Base-by-base conservation (phyloP, 2,797 vertebrate genomes). In the Babyrousa celebensis region DNA sequence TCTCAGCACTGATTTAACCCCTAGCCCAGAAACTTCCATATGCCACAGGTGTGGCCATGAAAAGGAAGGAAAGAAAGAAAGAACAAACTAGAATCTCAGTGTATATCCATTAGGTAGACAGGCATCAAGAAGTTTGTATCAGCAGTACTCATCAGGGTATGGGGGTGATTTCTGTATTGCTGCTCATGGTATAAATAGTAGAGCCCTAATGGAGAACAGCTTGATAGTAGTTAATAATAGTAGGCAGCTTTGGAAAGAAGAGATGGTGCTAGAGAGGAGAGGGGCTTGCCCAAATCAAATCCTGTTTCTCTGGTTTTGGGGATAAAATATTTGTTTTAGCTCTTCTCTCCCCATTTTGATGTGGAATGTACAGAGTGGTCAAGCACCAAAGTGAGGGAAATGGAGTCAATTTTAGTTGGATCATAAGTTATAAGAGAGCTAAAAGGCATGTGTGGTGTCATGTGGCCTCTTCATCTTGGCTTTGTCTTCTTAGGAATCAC, bases 401-500 rank as follows among this genome's bases (percentile, higher is more conserved):
- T 9, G 43, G 60, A 89, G 9, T 54, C 43, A n/a, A 12, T 85
- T 91, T 85, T 75, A 67, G n/a, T 18, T 54, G 68, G 87, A 5
- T 65, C 16, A 0, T 80, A 72, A 87, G 78, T 68, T 14, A 21
- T n/a, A 62, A 85, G 58, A 85, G 68, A 92, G 16, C 60, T 75
- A 0, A 75, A 74, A 92, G 40, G 65, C 15, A 2, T 60, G 9
- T 80, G n/a, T 58, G 17, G 72, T 87, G 67, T 86, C 77, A 89
- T 9, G 32, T 87, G 60, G 12, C 54, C 74, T 94, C n/a, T 65
- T 95, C 63, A 20, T 90, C 60, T 94, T 78, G 58, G 70, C 60
- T 96, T 91, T 97, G 27, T 82, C 84, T 74, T 97, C 43, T 72
- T 95, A 97, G 97, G 92, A 90, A 32, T 36, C n/a, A 14, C 11